Evolutionary conservation across 2,797 vertebrate species (phyloP).

Genomic region (Lagodon rhomboides): DNA sequence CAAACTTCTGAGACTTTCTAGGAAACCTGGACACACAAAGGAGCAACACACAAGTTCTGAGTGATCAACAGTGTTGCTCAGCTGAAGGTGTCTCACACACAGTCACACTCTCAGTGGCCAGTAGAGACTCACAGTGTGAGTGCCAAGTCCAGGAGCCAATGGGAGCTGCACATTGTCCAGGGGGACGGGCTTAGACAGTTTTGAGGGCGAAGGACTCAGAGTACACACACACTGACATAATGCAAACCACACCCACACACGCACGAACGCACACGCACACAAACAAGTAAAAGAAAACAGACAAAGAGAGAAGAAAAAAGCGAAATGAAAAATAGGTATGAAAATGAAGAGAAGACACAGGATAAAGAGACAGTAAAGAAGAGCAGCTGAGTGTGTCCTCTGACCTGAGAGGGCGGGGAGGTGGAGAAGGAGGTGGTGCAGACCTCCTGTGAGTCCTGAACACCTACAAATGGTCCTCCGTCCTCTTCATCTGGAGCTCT

Average conservation of each 20-base stretch:
- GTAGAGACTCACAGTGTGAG: slow-evolving; percentile 82
- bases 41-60: slow-evolving; percentile 7
- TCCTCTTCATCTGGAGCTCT: slow-evolving; percentile 92
- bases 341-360: slow-evolving; percentile 39
- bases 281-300: slow-evolving; percentile 22
- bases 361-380: slow-evolving; percentile 14
- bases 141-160: slow-evolving; percentile 93
- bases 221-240: slow-evolving; percentile 94
- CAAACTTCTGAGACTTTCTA: too few relatives aligned
- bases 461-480: slow-evolving; percentile 86
- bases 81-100: slow-evolving; percentile 31
- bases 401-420: slow-evolving; percentile 97
- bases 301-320: slow-evolving; percentile 63
- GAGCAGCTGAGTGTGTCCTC: not conserved
- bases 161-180: slow-evolving; percentile 96
- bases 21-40: not conserved
- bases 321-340: slow-evolving; percentile 49
- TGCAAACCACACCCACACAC: slow-evolving; percentile 73
- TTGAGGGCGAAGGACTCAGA: slow-evolving; percentile 95
- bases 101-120: slow-evolving; percentile 37
- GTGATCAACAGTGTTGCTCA: not conserved
- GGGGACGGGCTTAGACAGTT: slow-evolving; percentile 94
- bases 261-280: not conserved
- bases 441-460: slow-evolving; percentile 98
- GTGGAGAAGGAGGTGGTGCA: slow-evolving; percentile 99